Evolutionary conservation across 2,888 invertebrate genomes (phyloP).

Genomic region (Gymnosoma rotundatum): DNA sequence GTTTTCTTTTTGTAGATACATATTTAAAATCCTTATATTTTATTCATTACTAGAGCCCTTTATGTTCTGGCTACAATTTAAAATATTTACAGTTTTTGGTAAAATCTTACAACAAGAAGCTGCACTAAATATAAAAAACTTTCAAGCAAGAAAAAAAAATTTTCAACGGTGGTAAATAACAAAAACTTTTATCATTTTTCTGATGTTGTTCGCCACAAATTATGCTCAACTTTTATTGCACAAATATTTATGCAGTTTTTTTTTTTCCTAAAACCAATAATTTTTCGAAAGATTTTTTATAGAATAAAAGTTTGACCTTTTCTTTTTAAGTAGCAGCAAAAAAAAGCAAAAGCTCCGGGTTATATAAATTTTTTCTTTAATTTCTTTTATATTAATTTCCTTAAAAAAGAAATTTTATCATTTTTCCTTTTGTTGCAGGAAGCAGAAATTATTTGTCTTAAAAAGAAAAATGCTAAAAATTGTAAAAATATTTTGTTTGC

Average conservation of each 20-base stretch:
- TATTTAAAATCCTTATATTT: too few relatives aligned
- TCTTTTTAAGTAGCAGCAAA: not conserved
- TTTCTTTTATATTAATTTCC: conserved; percentile 19
- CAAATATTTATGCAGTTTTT: conserved; percentile 47
- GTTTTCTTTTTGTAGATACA: too few relatives aligned
- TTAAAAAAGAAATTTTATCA: conserved; percentile 15
- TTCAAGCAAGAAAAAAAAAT: not conserved
- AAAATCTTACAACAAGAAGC: not conserved
- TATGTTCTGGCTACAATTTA: too few relatives aligned
- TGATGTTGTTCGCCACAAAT: conserved; percentile 40
- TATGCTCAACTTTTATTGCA: conserved; percentile 40
- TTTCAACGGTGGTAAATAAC: conserved; percentile 6
- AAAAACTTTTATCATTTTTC: conserved; percentile 28
- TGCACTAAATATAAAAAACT: conserved; percentile 26
- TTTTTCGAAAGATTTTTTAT: conserved; percentile 8
- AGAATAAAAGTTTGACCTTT: conserved; percentile 38
- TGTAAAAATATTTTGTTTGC: not conserved
- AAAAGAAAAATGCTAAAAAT: not conserved
- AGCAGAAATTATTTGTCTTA: not conserved
- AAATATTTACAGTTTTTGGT: not conserved
- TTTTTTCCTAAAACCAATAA: conserved; percentile 39
- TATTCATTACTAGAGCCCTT: too few relatives aligned
- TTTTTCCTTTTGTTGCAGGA: conserved; percentile 14
- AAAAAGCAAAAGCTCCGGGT: not conserved
- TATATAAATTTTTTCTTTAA: not conserved